Evolutionary conservation across 2,888 invertebrate species (phyloP), one percentile per base, ranked within the genome.

Genomic region (Hecatera dysodea): DNA sequence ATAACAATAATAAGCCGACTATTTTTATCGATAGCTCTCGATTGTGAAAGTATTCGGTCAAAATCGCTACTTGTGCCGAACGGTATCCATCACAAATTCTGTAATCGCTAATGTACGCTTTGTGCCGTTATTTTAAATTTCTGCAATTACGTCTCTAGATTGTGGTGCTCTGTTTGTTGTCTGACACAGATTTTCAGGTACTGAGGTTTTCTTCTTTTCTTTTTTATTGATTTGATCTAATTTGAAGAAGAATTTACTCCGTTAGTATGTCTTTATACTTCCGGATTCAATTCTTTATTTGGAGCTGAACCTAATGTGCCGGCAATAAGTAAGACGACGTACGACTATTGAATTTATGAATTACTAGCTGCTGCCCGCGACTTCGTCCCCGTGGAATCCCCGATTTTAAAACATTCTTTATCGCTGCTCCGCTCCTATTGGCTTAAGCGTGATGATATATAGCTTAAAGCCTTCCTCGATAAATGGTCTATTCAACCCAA

Each of bases 1-100:
- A 84, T 84, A 90, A 90, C 82, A 86, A 83, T 78, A 84, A 84
- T 84, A 84, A 67, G 72, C 72, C 70, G 17, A 80, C 71, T 78
- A 84, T 80, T 85, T 75, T 78, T 75, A 84, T 82, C 84, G 85
- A 85, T 86, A 86, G 73, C 68, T 75, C 72, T 72, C 75, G 53
- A 82, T 82, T 78, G 84, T 84, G 86, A 86, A 86, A 84, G 84
- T 81, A 72, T 80, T 82, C 72, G 68, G 72, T 72, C 80, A 84
- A 82, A 83, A 76, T 67, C 36, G 81, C 86, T 80, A 84, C 84
- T 82, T 81, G 80, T 72, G 39, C 42, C 73, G 61, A 68, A 53
- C 50, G 56, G 71, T 75, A 76, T 71, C 74, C 76, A 71, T 82
- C 69, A 73, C 84, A 73, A 82, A 84, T 86, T 68, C 53, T 46